Evolutionary conservation across 2,113 vertebrate genomes (phyloP), one percentile per base, ranked within the genome.

Genomic region (Oreotragus oreotragus): DNA sequence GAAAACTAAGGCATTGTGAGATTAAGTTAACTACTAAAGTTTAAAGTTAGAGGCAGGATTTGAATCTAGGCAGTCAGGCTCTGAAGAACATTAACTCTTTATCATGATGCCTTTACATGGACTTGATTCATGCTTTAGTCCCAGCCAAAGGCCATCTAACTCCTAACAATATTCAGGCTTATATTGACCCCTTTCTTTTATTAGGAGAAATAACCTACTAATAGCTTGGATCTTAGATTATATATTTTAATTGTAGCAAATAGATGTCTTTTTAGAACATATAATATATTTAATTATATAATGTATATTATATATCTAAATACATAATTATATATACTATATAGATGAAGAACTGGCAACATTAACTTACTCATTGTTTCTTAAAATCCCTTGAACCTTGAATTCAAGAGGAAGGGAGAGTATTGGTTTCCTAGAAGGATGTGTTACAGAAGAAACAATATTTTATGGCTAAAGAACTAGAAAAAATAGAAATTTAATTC

Each of bases 401-500:
- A 70, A 19, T 62, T 64, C 47, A 77, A 84, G 27, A 43, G 13
- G 30, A 14, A 30, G 45, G 21, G 19, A 73, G 30, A 33, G 16
- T 70, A 84, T 85, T 81, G 45, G 30, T 91, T 83, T 93, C 60
- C 30, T 62, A 45, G n/a, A 83, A 73, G 77, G 49, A 45, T 17
- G 45, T 55, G 9, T 43, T 36, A 70, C 17, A 55, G 58, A 60
- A 76, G 33, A 79, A 96, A 86, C 84, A 30, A n/a, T 9, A 90
- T 58, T 84, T 90, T 84, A 49, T 87, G 90, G 85, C 23, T 53
- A 84, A 79, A 95, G 88, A 91, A 85, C 27, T 51, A 80, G 77
- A 76, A 45, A 91, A 73, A 93, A 53, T 84, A 96, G 30, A 60
- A 60, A 45, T 64, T 96, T 93, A 93, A 36, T 92, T 93, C n/a